These are phyloP conservation scores for Apus apus DNA, from an alignment of 2,113 vertebrate species.

Conservation along the genomic window DNA sequence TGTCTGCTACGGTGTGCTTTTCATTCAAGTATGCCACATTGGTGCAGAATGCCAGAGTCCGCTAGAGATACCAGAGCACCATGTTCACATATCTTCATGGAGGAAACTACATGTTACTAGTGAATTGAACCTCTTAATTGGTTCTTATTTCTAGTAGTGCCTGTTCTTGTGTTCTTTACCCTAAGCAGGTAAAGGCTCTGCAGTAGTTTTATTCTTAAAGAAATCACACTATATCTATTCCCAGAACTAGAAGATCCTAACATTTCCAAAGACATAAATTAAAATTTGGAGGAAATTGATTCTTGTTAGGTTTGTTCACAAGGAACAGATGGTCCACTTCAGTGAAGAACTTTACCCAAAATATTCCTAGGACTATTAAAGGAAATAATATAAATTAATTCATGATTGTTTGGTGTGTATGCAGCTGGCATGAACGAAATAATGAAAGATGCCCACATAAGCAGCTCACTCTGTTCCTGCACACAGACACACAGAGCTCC, in stretches of 20 bases:
- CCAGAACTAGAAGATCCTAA: background rate
- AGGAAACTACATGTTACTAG: background rate
- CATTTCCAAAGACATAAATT: background rate
- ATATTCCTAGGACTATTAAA: background rate
- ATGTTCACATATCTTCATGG: background rate
- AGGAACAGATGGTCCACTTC: background rate
- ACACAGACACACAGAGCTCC: background rate
- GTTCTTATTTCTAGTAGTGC: background rate
- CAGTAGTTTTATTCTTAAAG: background rate
- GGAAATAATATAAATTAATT: conserved; percentile 5
- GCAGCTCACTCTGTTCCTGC: background rate
- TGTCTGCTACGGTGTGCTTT: background rate
- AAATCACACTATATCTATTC: background rate
- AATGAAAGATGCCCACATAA: background rate
- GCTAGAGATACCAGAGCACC: background rate
- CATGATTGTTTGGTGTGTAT: conserved; percentile 25
- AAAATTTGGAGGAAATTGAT: background rate
- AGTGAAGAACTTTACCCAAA: background rate
- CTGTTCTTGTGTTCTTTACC: background rate
- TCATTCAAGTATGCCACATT: background rate
- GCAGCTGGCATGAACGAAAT: conserved; percentile 4
- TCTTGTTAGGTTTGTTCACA: background rate
- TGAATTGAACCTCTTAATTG: background rate
- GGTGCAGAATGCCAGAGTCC: background rate
- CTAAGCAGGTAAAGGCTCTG: background rate